Conservation (phyloP, 2,113 vertebrate species). For the Morone chrysops region DNA sequence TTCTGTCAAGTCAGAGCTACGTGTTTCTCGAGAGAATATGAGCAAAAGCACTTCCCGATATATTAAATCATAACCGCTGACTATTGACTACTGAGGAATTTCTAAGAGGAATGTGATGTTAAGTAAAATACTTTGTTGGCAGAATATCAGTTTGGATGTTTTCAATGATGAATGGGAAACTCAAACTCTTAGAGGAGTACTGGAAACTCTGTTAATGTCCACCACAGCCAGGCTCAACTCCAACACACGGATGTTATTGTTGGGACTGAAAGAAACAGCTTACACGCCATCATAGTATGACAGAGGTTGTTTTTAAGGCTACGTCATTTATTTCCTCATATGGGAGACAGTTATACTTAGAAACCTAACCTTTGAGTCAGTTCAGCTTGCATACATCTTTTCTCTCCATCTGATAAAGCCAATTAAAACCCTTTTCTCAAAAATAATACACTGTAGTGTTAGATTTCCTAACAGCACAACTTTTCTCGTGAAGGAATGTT, state of each 20-base stretch:
- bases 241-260: slow-evolving; percentile 72
- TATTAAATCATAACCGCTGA: slow-evolving; percentile 55
- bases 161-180: slow-evolving; percentile 39
- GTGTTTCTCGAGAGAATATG: slow-evolving; percentile 29
- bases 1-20: slow-evolving; percentile 46
- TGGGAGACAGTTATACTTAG: slow-evolving; percentile 48
- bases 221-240: slow-evolving; percentile 32
- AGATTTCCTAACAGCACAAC: slow-evolving; percentile 38
- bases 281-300: slow-evolving; percentile 46
- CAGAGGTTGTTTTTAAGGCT: slow-evolving; percentile 43
- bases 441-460: slow-evolving; percentile 62
- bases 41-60: slow-evolving; percentile 32
- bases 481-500: slow-evolving; percentile 63
- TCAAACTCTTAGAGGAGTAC: slow-evolving; percentile 49
- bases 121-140: slow-evolving; percentile 33
- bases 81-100: slow-evolving; percentile 16
- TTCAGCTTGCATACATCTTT: slow-evolving; percentile 40
- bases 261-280: slow-evolving; percentile 65
- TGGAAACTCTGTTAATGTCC: slow-evolving; percentile 52
- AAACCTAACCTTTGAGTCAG: slow-evolving; percentile 52
- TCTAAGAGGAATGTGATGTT: slow-evolving; percentile 18
- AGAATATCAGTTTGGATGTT: slow-evolving; percentile 42
- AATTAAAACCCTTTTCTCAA: slow-evolving; percentile 67
- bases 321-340: slow-evolving; percentile 66
- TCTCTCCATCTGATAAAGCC: slow-evolving; percentile 57